phyloP scores from a whole-genome alignment of 2,113 vertebrate genomes.

The Diadophis punctatus region DNA sequence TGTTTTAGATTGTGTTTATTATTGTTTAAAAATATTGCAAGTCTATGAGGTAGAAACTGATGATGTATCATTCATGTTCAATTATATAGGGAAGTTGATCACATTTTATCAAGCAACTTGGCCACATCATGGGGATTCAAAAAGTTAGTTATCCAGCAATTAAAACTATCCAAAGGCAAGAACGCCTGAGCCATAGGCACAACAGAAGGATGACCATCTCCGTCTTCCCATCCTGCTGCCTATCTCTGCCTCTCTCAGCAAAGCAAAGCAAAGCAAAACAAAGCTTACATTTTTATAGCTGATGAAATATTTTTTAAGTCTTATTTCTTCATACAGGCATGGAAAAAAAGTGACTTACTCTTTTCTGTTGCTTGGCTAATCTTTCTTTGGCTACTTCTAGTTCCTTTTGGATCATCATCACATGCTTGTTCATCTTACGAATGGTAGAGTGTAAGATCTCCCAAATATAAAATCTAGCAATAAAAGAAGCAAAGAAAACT shows the following conservation, averaged over 20 bases:
- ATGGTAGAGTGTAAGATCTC: conserved; percentile 98
- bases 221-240: neutral
- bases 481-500: neutral
- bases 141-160: neutral
- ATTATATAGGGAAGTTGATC: neutral
- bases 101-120: neutral
- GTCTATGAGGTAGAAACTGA: neutral
- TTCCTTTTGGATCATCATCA: conserved; percentile 95
- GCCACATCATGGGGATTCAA: neutral
- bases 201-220: neutral
- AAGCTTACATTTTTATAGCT: neutral
- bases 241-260: neutral
- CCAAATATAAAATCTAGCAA: conserved; percentile 88
- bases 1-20: neutral
- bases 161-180: neutral
- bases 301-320: neutral
- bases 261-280: neutral
- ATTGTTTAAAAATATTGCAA: neutral
- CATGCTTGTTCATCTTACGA: conserved; percentile 98
- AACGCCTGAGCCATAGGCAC: neutral
- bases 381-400: conserved; percentile 94
- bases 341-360: conserved; percentile 57
- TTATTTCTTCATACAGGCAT: neutral
- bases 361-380: conserved; percentile 90
- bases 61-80: neutral